Percentiles rank a stretch among this genome's conserved stretches.
These are phyloP conservation scores for Notodonta ziczac DNA, from an alignment of 2,888 invertebrate genomes.

Conservation along the genomic window DNA sequence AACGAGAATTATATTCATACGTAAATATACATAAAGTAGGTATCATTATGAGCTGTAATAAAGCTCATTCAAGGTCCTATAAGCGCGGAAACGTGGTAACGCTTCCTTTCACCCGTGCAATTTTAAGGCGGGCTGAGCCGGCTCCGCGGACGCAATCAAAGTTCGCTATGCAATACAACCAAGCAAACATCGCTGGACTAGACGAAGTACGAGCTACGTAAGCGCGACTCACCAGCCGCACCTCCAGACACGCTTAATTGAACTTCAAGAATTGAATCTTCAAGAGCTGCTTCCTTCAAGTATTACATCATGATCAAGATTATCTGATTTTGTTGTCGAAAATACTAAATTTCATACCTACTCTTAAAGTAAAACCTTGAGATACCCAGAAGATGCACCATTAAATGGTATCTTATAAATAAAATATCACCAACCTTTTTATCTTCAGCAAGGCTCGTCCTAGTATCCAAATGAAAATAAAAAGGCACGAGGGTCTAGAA, in stretches of 20 bases:
- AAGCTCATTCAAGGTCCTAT: slow-evolving; percentile 56
- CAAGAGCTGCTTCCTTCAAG: slow-evolving; percentile 24
- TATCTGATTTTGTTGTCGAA: not conserved
- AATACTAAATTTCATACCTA: too few relatives aligned
- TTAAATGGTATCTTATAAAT: too few relatives aligned
- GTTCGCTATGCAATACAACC: slow-evolving; percentile 42
- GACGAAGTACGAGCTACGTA: slow-evolving; percentile 1
- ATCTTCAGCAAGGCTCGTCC: not conserved
- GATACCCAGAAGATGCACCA: too few relatives aligned
- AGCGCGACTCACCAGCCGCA: slow-evolving; percentile 24
- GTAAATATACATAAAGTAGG: slow-evolving; percentile 22
- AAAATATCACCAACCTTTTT: not conserved
- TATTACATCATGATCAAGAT: slow-evolving; percentile 8
- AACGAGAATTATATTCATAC: slow-evolving; percentile 15
- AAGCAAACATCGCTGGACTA: slow-evolving; percentile 22
- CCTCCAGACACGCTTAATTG: slow-evolving; percentile 43
- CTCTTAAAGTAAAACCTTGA: too few relatives aligned
- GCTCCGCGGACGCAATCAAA: slow-evolving; percentile 54
- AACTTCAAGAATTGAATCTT: slow-evolving; percentile 33
- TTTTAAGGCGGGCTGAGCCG: slow-evolving; percentile 47
- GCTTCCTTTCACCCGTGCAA: slow-evolving; percentile 63
- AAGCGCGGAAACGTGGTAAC: slow-evolving; percentile 59
- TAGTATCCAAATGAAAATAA: not conserved
- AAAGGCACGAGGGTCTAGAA: not conserved
- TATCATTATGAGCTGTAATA: slow-evolving; percentile 41